Base-by-base conservation (phyloP, 2,888 invertebrate species). In the Dusona sp. region DNA sequence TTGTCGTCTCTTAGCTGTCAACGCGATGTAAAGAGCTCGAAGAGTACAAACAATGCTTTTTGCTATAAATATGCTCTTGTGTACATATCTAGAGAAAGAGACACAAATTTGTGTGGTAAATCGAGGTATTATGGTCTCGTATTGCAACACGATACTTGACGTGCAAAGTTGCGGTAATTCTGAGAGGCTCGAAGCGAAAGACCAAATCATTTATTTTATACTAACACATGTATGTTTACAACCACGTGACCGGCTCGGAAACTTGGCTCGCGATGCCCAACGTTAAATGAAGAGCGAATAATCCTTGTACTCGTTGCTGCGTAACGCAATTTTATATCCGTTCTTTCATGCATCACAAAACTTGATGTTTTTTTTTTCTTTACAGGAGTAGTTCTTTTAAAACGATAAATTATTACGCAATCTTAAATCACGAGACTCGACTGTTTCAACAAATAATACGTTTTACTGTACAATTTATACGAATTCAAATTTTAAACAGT, bases 301-400 rank as follows among this genome's bases (percentile, higher is more conserved):
- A 85, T 85, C 85, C 85, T 85, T 85, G 85, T 85, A 75, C 85
- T 75, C 82, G 70, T 85, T 85, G 82, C 82, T 64, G 79, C 82
- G 78, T 85, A 85, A 85, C 70, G 51, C 79, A 79, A 51, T 67
- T 29, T 48, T 38, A 64, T 42, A 57, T 77, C 80, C 77, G 79
- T 82, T 79, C 74, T 68, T 85, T 70, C 61, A 82, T 85, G 77
- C 81, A 73, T 81, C 81, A 74, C 85, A 29, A 68, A 57, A 79
- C 22, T 73, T 54, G 16, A 61, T 65, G n/a, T n/a, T n/a, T 33
- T 42, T 72, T 29, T n/a, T 29, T 13, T n/a, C 25, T 61, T 42
- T 51, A 51, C 38, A 64, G 64, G 19, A 45, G n/a, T 42, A n/a
- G 45, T 19, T 25, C 54, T 73, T 54, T 8, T 25, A 61, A 61